These are phyloP conservation scores for Sabatieria punctata DNA, from an alignment of 2,888 invertebrate genomes.

Conservation along the genomic window DNA sequence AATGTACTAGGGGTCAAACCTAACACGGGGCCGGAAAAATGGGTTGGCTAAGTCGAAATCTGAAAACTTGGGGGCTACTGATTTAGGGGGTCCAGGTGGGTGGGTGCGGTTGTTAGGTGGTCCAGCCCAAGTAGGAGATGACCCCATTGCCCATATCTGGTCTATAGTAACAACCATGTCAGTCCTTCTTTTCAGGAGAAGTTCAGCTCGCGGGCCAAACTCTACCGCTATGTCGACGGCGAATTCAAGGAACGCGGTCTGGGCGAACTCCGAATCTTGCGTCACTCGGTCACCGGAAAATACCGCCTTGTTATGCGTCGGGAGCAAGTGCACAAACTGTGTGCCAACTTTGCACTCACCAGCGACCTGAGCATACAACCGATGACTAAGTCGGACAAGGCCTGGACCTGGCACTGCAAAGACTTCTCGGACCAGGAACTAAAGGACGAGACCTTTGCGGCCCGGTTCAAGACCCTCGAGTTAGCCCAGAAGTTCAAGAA, in stretches of 20 bases:
- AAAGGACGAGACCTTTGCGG: conserved; percentile 51
- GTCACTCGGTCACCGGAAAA: conserved; percentile 48
- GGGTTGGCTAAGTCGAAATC: no score
- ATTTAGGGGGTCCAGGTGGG: no score
- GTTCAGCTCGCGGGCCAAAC: conserved; percentile 33
- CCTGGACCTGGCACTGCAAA: conserved; percentile 55
- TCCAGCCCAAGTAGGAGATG: no score
- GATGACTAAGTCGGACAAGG: conserved; percentile 17
- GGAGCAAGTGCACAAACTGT: conserved; percentile 46
- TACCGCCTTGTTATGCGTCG: conserved; percentile 69
- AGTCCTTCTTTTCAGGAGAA: conserved; percentile 18
- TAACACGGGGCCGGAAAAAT: no score
- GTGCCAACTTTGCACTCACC: conserved; percentile 25
- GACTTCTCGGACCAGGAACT: conserved; percentile 58
- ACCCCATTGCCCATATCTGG: no score
- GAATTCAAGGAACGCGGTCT: conserved; percentile 38
- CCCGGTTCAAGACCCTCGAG: conserved; percentile 61
- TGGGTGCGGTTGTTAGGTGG: no score
- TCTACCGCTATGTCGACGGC: conserved; percentile 30
- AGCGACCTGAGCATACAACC: conserved; percentile 47
- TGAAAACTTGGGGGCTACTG: no score
- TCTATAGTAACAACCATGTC: no score
- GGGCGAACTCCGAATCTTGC: conserved; percentile 40
- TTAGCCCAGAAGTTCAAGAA: conserved; percentile 55
- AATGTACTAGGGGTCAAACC: no score